Evolutionary conservation across 1,140 invertebrate species (phyloP).

Genomic region (Neodiprion virginianus): DNA sequence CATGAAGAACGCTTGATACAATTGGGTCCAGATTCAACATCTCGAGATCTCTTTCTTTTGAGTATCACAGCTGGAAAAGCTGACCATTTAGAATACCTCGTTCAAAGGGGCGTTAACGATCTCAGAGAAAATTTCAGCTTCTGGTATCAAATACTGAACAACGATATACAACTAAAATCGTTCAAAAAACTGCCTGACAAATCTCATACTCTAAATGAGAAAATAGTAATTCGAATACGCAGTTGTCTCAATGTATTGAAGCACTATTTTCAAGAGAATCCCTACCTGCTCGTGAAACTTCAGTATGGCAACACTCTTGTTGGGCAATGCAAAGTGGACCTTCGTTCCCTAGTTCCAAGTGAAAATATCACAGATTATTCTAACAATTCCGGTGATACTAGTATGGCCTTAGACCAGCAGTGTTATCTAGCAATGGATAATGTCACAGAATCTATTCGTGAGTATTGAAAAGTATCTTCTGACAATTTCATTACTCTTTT

Average conservation of each 20-base stretch:
- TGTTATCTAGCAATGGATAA: conserved; percentile 42
- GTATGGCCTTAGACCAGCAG: conserved; percentile 41
- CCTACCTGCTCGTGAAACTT: conserved; percentile 47
- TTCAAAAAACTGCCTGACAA: conserved; percentile 38
- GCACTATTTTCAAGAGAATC: conserved; percentile 47
- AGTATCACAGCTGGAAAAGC: conserved; percentile 43
- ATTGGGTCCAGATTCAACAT: conserved; percentile 45
- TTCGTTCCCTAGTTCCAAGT: conserved; percentile 42
- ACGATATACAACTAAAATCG: conserved; percentile 45
- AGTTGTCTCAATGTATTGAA: conserved; percentile 47
- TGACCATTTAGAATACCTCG: conserved; percentile 41
- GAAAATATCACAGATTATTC: conserved; percentile 41
- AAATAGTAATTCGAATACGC: conserved; percentile 50
- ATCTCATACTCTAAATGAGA: conserved; percentile 46
- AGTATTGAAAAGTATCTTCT: background rate
- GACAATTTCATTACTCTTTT: background rate
- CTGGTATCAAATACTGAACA: conserved; percentile 50
- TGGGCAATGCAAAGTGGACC: conserved; percentile 46
- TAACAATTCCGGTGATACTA: conserved; percentile 34
- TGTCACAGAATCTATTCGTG: background rate
- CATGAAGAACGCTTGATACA: conserved; percentile 54
- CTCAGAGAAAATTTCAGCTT: conserved; percentile 37
- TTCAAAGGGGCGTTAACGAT: conserved; percentile 31
- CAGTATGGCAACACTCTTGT: conserved; percentile 42
- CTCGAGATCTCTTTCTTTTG: conserved; percentile 49